Conservation (phyloP, 2,888 invertebrate genomes). For the Meteorus cinctellus region DNA sequence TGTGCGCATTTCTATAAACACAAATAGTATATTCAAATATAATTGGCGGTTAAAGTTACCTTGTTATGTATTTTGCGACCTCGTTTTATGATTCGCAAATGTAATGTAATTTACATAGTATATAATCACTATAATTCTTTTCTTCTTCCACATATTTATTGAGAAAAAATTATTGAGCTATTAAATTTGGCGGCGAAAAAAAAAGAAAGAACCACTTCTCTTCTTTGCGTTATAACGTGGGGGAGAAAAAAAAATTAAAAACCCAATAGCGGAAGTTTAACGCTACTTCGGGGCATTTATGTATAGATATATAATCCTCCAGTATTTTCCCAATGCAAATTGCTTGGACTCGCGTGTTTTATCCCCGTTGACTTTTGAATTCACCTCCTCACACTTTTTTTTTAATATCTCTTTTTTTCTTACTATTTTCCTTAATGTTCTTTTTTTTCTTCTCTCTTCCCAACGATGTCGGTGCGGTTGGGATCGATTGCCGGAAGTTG, state of each 20-base stretch:
- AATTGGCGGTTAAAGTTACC: neutral
- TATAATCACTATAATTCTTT: neutral
- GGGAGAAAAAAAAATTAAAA: conserved; percentile 37
- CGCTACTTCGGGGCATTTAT: conserved; percentile 2
- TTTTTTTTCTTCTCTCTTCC: conserved; percentile 36
- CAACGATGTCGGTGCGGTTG: conserved; percentile 24
- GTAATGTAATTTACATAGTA: neutral
- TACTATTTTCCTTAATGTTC: neutral
- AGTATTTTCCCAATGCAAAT: conserved; percentile 56
- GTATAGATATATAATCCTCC: conserved; percentile 29
- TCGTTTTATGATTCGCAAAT: neutral
- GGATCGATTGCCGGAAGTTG: conserved; percentile 41
- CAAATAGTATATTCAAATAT: neutral
- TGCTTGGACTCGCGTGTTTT: conserved; percentile 56
- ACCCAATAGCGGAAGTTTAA: conserved; percentile 36
- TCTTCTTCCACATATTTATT: neutral
- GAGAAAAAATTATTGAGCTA: conserved; percentile 17
- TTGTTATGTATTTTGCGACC: neutral
- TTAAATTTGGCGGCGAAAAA: neutral
- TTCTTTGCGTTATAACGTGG: neutral
- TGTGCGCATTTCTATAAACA: neutral
- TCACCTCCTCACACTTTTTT: conserved; percentile 4
- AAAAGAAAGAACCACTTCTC: neutral
- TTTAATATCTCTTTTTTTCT: conserved; percentile 33
- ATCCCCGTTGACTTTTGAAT: conserved; percentile 47